Conservation (phyloP, 2,113 vertebrate genomes). For the Irena cyanogastra region DNA sequence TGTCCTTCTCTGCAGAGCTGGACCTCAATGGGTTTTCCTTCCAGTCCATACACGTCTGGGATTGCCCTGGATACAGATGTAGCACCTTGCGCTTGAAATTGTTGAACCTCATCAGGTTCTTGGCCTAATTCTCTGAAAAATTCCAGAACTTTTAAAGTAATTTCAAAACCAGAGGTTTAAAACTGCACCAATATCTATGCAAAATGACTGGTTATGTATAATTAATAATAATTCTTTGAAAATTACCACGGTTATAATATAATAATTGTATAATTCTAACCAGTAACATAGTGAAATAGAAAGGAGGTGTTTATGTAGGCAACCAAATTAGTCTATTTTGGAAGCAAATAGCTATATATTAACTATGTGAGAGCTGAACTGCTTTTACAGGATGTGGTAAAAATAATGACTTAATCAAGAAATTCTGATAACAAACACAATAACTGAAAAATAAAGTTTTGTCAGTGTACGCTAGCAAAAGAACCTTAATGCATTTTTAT, state of each 20-base stretch:
- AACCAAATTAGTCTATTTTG: background rate
- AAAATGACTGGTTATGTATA: background rate
- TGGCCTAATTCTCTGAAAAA: background rate
- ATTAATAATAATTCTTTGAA: background rate
- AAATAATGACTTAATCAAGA: background rate
- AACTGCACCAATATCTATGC: background rate
- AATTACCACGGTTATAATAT: background rate
- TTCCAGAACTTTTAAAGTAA: background rate
- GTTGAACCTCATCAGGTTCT: background rate
- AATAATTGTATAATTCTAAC: background rate
- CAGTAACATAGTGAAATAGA: background rate
- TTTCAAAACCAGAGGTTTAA: background rate
- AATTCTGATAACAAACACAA: background rate
- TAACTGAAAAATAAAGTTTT: background rate
- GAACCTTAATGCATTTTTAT: background rate
- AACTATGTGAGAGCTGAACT: background rate
- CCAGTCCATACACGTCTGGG: background rate
- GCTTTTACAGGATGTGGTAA: background rate
- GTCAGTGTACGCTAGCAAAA: background rate
- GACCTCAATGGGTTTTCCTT: background rate
- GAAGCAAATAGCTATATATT: background rate
- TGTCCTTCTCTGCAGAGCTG: background rate
- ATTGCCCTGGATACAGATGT: background rate
- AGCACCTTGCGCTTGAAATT: background rate
- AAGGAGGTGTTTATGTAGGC: background rate